Base-by-base conservation (phyloP, 2,888 invertebrate species). In the Chirona hameri region DNA sequence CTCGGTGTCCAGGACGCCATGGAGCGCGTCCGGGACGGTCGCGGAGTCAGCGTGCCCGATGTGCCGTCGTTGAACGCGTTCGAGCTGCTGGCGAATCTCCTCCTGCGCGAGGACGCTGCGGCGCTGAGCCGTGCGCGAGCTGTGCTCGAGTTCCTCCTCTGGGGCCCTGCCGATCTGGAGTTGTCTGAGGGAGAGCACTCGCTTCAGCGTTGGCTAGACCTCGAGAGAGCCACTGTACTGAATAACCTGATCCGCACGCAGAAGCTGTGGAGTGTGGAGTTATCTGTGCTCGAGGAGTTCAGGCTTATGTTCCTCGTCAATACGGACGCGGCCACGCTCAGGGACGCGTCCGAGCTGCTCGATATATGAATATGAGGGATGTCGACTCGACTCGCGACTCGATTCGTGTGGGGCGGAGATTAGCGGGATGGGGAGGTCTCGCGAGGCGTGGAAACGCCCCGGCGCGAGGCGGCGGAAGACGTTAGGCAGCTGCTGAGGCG, bases 121-220 rank as follows among this genome's bases (percentile, higher is more conserved):
- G 87, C 87, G 69, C 84, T 88, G 80, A 87, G 87, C 29, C 86
- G 89, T 87, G 94, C 94, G 0, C 95, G 95, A 87, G 92, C 94
- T 0, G 91, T 95, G 0, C 89, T 96, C n/a, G 96, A 96, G 87
- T 94, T 94, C 87, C 93, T 94, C 86, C 89, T 96, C 0, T 96
- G 96, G 95, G 96, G 95, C 2, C 95, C 95, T 1, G 52, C 80
- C 15, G 80, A 80, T 29, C 1, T 76, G 76, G 83, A 82, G 48
- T 60, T 81, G 46, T 83, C 82, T 48, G 84, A 85, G 39, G 86
- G 86, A n/a, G 86, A 85, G 83, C 86, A 86, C 69, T 85, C 85
- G 39, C 86, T 88, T 57, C 87, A 88, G 79, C 85, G 95, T 83
- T 97, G 97, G 96, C 87, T 97, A 84, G 96, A 97, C 87, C 89